Evolutionary conservation across 2,797 vertebrate genomes (phyloP).

Genomic region (Anisognathus igniventris): DNA sequence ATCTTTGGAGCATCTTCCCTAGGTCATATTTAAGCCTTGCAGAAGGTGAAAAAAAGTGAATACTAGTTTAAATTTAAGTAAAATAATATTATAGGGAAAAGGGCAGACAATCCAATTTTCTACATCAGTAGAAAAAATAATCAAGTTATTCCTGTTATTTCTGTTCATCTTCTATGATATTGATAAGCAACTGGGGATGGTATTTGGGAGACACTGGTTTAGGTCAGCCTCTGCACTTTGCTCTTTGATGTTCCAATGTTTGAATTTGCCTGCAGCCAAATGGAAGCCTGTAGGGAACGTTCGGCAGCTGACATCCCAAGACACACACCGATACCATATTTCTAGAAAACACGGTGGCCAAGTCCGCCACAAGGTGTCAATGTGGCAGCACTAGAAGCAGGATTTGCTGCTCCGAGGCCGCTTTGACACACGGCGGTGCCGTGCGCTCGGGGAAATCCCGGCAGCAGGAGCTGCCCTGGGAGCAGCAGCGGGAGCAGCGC

Average conservation of each 20-base stretch:
- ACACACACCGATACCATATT: rapidly evolving
- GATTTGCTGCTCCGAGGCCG: neutral
- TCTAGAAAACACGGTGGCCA: rapidly evolving
- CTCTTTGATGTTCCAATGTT: neutral
- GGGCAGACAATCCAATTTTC: neutral
- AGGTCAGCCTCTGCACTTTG: neutral
- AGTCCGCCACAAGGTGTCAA: slow-evolving; percentile 24
- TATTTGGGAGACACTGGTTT: neutral
- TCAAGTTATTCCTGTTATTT: neutral
- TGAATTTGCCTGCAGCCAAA: neutral
- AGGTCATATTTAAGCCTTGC: neutral
- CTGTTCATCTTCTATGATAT: neutral
- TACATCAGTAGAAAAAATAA: neutral
- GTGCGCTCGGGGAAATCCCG: rapidly evolving
- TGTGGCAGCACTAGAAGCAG: neutral
- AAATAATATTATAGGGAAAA: neutral
- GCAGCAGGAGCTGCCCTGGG: rapidly evolving
- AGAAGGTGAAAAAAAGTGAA: neutral
- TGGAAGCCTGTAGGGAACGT: neutral
- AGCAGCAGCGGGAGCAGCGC: too few species aligned
- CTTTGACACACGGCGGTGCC: rapidly evolving
- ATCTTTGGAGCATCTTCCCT: neutral
- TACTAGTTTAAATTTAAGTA: neutral
- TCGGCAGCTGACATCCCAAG: neutral
- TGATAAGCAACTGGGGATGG: neutral